Evolutionary conservation across 2,797 vertebrate species (phyloP), one percentile per base, ranked within the genome.

Genomic region (Ctenochaetus hawaiiensis): DNA sequence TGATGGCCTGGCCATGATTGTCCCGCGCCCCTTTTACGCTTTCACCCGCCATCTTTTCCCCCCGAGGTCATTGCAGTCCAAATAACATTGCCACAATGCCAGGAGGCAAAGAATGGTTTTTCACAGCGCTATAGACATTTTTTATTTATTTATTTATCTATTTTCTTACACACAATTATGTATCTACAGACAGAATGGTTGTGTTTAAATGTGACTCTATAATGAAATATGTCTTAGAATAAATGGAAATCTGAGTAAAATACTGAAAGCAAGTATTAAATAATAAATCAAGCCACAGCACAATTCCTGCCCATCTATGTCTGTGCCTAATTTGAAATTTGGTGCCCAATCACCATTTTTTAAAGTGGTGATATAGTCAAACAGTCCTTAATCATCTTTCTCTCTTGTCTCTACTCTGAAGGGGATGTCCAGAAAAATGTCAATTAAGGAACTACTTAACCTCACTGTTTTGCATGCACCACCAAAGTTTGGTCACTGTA

Each of bases 1-100:
- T 93, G 90, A 93, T 91, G 83, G 75, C 80, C 71, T 37, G 59
- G 82, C 76, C 69, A 69, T 89, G 87, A 92, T 93, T 93, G 90
- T 81, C 69, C 67, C 18, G 16, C 48, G 43, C 64, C 78, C 78
- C 76, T 80, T n/a, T 76, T 75, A 79, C 23, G 18, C 70, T 61
- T 72, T 87, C 77, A 57, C 44, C 44, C 37, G 8, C 81, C 78
- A 70, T 79, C 70, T 67, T 26, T 65, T 34, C 16, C 49, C 57
- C 23, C 47, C 2, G 51, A 78, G 80, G 84, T 88, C 90, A 83
- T 5, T 57, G 75, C 70, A 72, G 72, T 75, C 81, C 80, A 77
- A 74, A 78, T 87, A 84, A 62, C 51, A 18, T 68, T 22, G 49
- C 72, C 68, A 69, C 68, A 67, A 45, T 47, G 34, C 47, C 34